phyloP scores from a whole-genome alignment of 2,888 invertebrate species.

The Heliconius ethilla region DNA sequence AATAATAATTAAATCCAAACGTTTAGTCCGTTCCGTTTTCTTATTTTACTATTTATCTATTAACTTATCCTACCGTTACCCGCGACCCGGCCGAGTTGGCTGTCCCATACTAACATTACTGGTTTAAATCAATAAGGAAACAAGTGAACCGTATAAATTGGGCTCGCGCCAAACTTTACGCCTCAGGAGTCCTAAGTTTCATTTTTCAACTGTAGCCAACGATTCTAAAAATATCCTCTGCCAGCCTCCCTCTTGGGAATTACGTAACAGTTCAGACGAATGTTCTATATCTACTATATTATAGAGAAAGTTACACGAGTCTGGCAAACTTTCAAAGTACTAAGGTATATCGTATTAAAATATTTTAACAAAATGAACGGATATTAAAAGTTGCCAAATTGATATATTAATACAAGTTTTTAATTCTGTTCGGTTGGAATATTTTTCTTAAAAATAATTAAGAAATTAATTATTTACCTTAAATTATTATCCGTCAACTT shows the following conservation, averaged over 20 bases:
- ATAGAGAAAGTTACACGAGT: not conserved
- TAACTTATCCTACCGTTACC: not conserved
- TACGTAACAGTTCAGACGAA: slow-evolving; percentile 24
- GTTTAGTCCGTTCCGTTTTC: not conserved
- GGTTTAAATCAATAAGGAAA: slow-evolving; percentile 43
- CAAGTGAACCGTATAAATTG: slow-evolving; percentile 37
- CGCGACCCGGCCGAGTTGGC: slow-evolving; percentile 12
- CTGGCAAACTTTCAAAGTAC: not conserved
- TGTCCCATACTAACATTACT: slow-evolving; percentile 18
- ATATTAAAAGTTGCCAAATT: not conserved
- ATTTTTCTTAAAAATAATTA: no score
- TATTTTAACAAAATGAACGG: not conserved
- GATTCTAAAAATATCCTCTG: slow-evolving; percentile 35
- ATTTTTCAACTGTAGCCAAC: slow-evolving; percentile 28
- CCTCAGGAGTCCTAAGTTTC: slow-evolving; percentile 28
- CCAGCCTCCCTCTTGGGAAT: slow-evolving; percentile 19
- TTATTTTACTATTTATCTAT: not conserved
- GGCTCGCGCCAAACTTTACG: slow-evolving; percentile 38
- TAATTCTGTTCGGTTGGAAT: not conserved
- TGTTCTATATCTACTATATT: slow-evolving; percentile 16
- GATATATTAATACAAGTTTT: not conserved
- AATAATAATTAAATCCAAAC: not conserved
- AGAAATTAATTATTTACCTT: no score
- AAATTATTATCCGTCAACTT: not conserved
- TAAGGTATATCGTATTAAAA: not conserved